These are phyloP conservation scores for Zonitis immaculata DNA, from an alignment of 2,888 invertebrate genomes.

Conservation along the genomic window DNA sequence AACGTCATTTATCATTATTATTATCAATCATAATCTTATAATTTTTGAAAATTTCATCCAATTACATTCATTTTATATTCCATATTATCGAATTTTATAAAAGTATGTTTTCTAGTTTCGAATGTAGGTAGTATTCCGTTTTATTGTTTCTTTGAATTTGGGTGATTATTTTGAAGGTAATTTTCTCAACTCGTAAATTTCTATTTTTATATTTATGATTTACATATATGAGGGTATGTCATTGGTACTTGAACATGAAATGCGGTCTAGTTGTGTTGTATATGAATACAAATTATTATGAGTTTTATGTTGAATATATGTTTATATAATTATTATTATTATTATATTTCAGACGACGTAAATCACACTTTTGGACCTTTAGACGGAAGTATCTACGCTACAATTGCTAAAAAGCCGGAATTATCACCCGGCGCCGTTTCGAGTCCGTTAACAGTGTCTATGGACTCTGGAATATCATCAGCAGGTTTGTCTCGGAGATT, in stretches of 20 bases:
- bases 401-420: conserved; percentile 53
- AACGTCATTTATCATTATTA: too few species aligned
- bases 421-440: conserved; percentile 54
- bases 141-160: too few species aligned
- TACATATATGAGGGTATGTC: not conserved
- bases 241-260: not conserved
- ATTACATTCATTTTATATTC: too few species aligned
- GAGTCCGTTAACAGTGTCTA: conserved; percentile 78
- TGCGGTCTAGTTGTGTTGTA: not conserved
- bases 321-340: not conserved
- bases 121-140: too few species aligned
- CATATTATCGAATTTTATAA: too few species aligned
- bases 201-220: not conserved
- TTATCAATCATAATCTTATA: too few species aligned
- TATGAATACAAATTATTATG: not conserved
- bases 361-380: conserved; percentile 79
- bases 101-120: not conserved
- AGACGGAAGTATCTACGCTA: conserved; percentile 88
- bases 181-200: not conserved
- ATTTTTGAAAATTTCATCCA: too few species aligned
- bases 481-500: conserved; percentile 49
- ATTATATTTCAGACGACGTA: conserved; percentile 55
- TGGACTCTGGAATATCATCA: conserved; percentile 87
- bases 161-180: not conserved
- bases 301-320: too few species aligned